Evolutionary conservation across 2,113 vertebrate species (phyloP).

Genomic region (Phainopepla nitens): DNA sequence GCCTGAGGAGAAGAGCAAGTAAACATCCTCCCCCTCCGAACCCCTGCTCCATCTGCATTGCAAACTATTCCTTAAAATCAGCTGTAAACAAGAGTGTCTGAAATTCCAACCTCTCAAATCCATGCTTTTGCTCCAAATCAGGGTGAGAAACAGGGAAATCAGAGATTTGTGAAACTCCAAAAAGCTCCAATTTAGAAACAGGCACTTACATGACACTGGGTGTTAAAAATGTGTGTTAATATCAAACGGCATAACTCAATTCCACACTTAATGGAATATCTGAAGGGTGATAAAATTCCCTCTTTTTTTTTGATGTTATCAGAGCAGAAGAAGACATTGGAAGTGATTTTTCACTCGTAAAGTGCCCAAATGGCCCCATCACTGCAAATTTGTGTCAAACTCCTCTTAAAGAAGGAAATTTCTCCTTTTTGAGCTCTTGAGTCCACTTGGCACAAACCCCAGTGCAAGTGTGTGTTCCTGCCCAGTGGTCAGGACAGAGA

Average conservation of each 20-base stretch:
- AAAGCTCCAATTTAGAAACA: not conserved
- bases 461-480: not conserved
- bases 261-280: not conserved
- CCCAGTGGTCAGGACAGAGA: not conserved
- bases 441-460: not conserved
- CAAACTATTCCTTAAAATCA: conserved; percentile 24
- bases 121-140: not conserved
- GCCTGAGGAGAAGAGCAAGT: not conserved
- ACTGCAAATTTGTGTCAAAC: not conserved
- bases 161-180: not conserved
- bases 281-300: not conserved
- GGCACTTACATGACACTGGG: not conserved
- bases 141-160: not conserved
- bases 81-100: not conserved
- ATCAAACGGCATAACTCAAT: not conserved
- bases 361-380: not conserved
- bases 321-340: not conserved
- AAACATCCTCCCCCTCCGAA: conserved; percentile 11
- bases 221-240: conserved; percentile 22
- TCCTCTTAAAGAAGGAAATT: not conserved
- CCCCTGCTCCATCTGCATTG: not conserved
- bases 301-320: not conserved
- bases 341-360: not conserved
- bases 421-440: not conserved
- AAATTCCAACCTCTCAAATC: not conserved